These are phyloP conservation scores for Onychomys torridus DNA, from an alignment of 2,797 vertebrate species.

Conservation along the genomic window DNA sequence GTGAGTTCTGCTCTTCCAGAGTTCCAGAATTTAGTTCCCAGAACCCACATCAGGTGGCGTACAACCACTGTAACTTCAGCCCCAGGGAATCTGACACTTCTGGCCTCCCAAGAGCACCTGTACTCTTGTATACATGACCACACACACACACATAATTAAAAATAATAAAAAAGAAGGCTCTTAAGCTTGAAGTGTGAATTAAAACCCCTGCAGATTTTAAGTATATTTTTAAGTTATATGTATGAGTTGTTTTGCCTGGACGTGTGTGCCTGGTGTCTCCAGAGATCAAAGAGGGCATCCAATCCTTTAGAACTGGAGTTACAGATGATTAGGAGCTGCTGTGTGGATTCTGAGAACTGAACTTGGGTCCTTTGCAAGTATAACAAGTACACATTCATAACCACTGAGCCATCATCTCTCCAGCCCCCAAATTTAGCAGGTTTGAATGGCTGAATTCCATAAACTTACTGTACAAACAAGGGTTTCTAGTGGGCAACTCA, in stretches of 20 bases:
- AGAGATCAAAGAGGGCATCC: background rate
- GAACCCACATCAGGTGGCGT: background rate
- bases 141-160: background rate
- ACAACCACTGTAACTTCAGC: background rate
- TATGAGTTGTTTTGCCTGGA: background rate
- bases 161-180: background rate
- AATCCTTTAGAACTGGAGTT: background rate
- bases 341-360: background rate
- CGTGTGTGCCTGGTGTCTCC: background rate
- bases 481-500: background rate
- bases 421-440: background rate
- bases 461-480: background rate
- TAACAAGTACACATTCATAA: background rate
- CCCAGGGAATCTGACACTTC: background rate
- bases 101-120: background rate
- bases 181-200: conserved; percentile 11
- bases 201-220: background rate
- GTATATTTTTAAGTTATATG: background rate
- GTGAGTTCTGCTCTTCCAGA: background rate
- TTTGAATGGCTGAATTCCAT: background rate
- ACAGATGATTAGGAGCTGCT: background rate
- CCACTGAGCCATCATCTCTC: background rate
- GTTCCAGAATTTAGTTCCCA: background rate
- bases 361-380: background rate
- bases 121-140: background rate